Conservation (phyloP, 2,113 vertebrate species). For the Actenoides hombroni region DNA sequence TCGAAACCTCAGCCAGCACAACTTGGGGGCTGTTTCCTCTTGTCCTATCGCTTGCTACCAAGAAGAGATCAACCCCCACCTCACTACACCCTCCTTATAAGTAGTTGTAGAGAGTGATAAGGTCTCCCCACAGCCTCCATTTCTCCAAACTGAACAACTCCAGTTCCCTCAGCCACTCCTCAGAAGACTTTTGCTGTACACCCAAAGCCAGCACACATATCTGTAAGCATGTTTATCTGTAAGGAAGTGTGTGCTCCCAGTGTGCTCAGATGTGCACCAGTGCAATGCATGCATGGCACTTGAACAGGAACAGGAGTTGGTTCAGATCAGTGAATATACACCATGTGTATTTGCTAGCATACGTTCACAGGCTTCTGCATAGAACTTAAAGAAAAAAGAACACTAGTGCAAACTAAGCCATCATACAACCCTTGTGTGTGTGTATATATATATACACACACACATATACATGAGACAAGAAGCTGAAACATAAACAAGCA, state of each 20-base stretch:
- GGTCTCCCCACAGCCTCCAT: neutral
- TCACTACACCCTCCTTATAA: neutral
- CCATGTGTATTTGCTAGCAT: neutral
- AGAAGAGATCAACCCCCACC: neutral
- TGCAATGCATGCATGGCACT: rapidly evolving
- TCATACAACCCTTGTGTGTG: neutral
- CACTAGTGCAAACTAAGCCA: neutral
- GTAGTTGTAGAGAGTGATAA: neutral
- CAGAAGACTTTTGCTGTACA: neutral
- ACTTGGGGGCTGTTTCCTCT: neutral
- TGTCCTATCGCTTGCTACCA: neutral
- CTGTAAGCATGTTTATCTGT: neutral
- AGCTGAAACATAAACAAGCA: neutral
- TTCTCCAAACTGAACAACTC: neutral
- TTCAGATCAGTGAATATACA: neutral
- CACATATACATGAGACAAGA: neutral
- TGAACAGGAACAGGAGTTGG: neutral
- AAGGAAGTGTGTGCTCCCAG: neutral
- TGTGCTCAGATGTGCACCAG: neutral
- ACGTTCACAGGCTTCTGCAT: neutral
- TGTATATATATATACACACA: rapidly evolving
- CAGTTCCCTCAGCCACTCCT: neutral
- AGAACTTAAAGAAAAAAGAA: neutral
- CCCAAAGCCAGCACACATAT: rapidly evolving
- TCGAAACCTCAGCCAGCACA: neutral